Conservation (phyloP, 2,113 vertebrate genomes). For the Embiotoca jacksoni region DNA sequence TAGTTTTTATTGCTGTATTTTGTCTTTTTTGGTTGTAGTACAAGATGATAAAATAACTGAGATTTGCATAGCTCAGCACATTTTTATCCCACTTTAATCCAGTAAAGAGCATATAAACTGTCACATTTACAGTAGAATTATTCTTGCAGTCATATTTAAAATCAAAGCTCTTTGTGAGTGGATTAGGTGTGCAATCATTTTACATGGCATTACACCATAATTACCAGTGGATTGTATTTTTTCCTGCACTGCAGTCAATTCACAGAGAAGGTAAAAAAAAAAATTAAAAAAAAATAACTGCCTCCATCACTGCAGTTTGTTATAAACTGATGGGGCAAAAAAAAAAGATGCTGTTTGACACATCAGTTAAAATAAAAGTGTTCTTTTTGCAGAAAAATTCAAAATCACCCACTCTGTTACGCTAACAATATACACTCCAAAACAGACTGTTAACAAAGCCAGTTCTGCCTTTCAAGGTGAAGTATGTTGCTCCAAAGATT, state of each 20-base stretch:
- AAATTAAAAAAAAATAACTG: background rate
- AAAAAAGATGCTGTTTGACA: background rate
- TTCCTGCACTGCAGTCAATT: constrained; percentile 20
- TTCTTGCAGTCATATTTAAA: constrained; percentile 59
- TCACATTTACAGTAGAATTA: constrained; percentile 57
- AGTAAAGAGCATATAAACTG: constrained; percentile 46
- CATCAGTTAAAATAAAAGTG: background rate
- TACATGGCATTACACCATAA: constrained; percentile 47
- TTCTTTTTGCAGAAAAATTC: background rate
- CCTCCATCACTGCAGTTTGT: constrained; percentile 2
- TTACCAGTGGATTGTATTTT: constrained; percentile 53
- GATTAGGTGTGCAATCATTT: constrained; percentile 66
- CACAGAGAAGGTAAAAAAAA: constrained; percentile 36
- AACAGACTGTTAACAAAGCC: background rate
- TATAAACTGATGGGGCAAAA: constrained; percentile 7
- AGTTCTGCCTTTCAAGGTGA: background rate
- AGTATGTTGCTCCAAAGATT: background rate
- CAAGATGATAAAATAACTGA: background rate
- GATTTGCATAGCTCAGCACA: constrained; percentile 12
- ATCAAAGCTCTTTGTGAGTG: constrained; percentile 67
- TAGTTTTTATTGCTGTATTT: background rate
- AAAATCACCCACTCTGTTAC: background rate
- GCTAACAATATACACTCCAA: background rate
- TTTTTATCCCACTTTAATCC: constrained; percentile 21
- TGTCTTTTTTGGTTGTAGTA: background rate